Base-by-base conservation (phyloP, 1,140 invertebrate genomes). In the Alviniconcha marisindica region DNA sequence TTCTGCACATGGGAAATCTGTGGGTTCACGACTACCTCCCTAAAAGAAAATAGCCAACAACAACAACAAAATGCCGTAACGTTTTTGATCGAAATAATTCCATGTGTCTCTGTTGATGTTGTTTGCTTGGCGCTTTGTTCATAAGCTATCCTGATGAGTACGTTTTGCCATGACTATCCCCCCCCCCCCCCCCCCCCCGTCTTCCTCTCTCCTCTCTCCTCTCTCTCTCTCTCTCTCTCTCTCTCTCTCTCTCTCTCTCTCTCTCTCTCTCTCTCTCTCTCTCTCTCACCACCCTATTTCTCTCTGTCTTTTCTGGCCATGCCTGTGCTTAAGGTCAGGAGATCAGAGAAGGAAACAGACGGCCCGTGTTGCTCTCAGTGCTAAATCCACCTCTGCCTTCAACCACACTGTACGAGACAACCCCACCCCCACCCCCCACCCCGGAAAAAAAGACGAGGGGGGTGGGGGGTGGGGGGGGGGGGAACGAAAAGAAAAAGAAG, bases 301-400 rank as follows among this genome's bases (percentile, higher is more conserved):
- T 74, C 42, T 74, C 71, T 74, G 31, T 74, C 71, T 74, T 38
- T 42, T 38, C 38, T 74, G 5, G 28, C 63, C n/a, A 60, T 15
- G 56, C 15, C 24, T 24, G 10, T 60, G 14, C n/a, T 15, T 60
- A 24, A 24, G 4, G 56, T 60, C n/a, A 4, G n/a, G n/a, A 4
- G 56, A 60, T 60, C 56, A 60, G 15, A 12, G 44, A 48, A 18
- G 7, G 44, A 48, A 18, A 48, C 44, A 48, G 7, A 48, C 44
- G 44, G 18, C 5, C 7, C n/a, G n/a, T 69, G 66, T 31, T 28
- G n/a, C 66, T 69, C 33, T 14, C n/a, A 7, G 10, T 69, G 10
- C 66, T 69, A 10, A 14, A 14, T 36, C 66, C n/a, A 12, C n/a
- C 33, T 69, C n/a, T 69, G 7, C n/a, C n/a, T n/a, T n/a, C n/a